These are phyloP conservation scores for Vultur gryphus DNA, from an alignment of 2,797 vertebrate genomes.

Conservation along the genomic window DNA sequence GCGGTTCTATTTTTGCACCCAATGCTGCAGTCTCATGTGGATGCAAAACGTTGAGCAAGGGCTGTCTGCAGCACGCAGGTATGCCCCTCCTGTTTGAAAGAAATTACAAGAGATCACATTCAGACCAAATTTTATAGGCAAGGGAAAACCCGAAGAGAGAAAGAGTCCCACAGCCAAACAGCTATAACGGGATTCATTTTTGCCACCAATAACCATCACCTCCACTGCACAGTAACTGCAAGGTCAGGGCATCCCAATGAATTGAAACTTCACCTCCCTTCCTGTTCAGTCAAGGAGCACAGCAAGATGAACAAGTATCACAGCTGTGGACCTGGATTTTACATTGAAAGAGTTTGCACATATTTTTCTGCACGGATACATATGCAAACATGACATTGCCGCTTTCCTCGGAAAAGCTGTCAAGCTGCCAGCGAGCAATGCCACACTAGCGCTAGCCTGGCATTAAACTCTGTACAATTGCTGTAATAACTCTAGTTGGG, in stretches of 20 bases:
- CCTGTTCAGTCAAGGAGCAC: not conserved
- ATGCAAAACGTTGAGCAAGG: conserved; percentile 13
- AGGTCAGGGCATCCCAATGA: not conserved
- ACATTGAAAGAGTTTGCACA: not conserved
- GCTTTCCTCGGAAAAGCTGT: not conserved
- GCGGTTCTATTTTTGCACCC: not conserved
- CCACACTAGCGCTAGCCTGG: not conserved
- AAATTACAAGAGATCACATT: not conserved
- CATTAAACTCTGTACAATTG: not conserved
- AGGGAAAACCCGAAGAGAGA: not conserved
- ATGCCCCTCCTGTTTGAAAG: not conserved
- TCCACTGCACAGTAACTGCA: not conserved
- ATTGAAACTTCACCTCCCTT: not conserved
- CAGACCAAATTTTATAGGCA: not conserved
- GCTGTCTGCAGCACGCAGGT: not conserved
- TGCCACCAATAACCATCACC: not conserved
- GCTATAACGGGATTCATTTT: not conserved
- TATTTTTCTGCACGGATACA: not conserved
- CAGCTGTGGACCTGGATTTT: not conserved
- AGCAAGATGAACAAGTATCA: rapidly evolving
- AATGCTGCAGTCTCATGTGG: conserved; percentile 10
- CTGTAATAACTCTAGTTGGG: not conserved
- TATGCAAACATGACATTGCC: not conserved
- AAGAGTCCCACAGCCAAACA: not conserved
- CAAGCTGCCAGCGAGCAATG: not conserved